Conservation (phyloP, 1,140 invertebrate genomes). For the Heterodera carotae region DNA sequence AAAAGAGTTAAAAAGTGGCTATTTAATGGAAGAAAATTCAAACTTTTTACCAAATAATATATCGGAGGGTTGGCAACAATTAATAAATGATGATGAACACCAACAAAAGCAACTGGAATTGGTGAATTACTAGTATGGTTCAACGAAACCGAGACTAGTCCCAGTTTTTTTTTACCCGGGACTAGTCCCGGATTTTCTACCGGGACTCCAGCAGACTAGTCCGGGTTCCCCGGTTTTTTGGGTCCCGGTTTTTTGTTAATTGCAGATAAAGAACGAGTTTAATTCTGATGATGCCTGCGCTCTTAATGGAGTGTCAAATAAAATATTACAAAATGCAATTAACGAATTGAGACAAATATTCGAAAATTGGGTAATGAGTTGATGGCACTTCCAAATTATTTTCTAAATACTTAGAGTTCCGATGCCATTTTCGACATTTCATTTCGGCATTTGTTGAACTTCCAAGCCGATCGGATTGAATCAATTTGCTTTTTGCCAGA, state of each 20-base stretch:
- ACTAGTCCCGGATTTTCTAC: too few species aligned
- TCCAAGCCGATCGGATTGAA: background rate
- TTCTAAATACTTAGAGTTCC: background rate
- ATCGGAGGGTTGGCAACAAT: background rate
- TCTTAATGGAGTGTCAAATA: background rate
- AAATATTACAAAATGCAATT: background rate
- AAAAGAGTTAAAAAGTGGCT: background rate
- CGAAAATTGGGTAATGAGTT: background rate
- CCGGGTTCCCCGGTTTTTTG: too few species aligned
- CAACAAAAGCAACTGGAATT: background rate
- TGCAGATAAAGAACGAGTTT: background rate
- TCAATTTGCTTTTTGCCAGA: background rate
- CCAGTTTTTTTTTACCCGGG: too few species aligned
- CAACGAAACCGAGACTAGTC: too few species aligned
- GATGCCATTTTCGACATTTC: background rate
- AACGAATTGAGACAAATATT: background rate
- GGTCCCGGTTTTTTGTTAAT: too few species aligned
- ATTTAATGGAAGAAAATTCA: background rate
- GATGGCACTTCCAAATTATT: background rate
- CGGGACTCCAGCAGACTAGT: too few species aligned
- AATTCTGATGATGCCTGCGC: background rate
- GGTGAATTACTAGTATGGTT: background rate
- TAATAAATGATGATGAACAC: background rate
- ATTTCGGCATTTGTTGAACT: background rate
- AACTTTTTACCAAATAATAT: background rate